Base-by-base conservation (phyloP, 2,113 vertebrate genomes). In the Gavialis gangeticus region DNA sequence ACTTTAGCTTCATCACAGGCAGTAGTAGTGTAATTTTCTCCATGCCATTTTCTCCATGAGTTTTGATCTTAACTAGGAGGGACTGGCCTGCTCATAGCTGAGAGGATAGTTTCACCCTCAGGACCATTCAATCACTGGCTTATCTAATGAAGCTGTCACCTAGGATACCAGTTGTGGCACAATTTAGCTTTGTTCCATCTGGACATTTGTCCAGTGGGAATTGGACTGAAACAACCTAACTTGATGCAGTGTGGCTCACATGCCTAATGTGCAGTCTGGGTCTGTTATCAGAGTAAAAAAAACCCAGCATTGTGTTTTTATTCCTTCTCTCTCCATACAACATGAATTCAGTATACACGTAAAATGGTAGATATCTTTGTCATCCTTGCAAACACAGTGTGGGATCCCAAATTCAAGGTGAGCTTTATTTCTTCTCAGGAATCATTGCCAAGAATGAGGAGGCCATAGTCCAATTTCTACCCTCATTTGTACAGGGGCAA, bases 131-230 rank as follows among this genome's bases (percentile, higher is more conserved):
- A 34, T 71, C 5, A 13, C 34, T 71, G 67, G 34, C 34, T 71
- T 71, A 21, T 67, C 64, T 67, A 67, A 30, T 46, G n/a, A 67
- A 17, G 62, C n/a, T 56, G 27, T 83, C n/a, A 30, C 0, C 0
- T 30, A 17, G 3, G 2, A 1, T 12, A 37, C 67, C 21, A 10
- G 37, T 19, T 62, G 12, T 9, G 1, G 1, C 14, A 34, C 25
- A 46, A n/a, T 56, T 85, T 1, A 2, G 2, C 84, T 83, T 60
- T 79, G 25, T 75, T 37, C 11, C 37, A n/a, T 22, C 9, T 63
- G 28, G 10, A 6, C 5, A 1, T 2, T 82, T 87, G 30, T 24
- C 67, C n/a, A 46, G 4, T 0, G 0, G n/a, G 11, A 2, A 27
- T 24, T 63, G n/a, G 17, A 79, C 11, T 27, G 0, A 0, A n/a